Base-by-base conservation (phyloP, 2,113 vertebrate genomes). In the Sisor rabdophorus region DNA sequence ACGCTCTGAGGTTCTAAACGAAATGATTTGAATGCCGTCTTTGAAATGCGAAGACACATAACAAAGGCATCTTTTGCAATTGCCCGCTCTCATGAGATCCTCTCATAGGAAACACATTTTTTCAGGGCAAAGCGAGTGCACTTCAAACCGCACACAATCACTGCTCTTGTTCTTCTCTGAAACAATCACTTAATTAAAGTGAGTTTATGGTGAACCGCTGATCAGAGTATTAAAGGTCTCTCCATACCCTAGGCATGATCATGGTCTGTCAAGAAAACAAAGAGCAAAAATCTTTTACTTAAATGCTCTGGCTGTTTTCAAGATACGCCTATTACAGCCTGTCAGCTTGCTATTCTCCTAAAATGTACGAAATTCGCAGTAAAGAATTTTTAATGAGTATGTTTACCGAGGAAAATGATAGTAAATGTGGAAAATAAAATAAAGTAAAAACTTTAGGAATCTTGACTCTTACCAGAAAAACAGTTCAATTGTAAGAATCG, bases 81-180 rank as follows among this genome's bases (percentile, higher is more conserved):
- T 47, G 47, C 78, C 80, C 44, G 5, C 69, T 86, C 87, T 89
- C 87, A 87, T 89, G 87, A 89, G 86, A 88, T 82, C 75, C 56
- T 61, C 72, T 83, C 71, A 86, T 76, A 83, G 84, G 80, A 80
- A 86, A 85, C 85, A 84, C 75, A 86, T 84, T 89, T 76, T 44
- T 77, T 48, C 68, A 61, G 58, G 36, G 64, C 22, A 65, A 80
- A 80, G 61, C 30, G 77, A 73, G 50, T 60, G 17, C 44, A 79
- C 65, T 40, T 65, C 11, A n/a, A 81, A 52, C 54, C 71, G 10
- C 77, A 74, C 36, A 84, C 85, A 87, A 82, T 69, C 65, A 68
- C 54, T 17, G 12, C 67, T 48, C 78, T 60, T 85, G 75, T 85
- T 77, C 67, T 26, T 20, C 67, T 71, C 64, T 56, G 80, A 70